Evolutionary conservation across 1,140 invertebrate species (phyloP), one percentile per base, ranked within the genome.

Genomic region (Drosophila bocki): DNA sequence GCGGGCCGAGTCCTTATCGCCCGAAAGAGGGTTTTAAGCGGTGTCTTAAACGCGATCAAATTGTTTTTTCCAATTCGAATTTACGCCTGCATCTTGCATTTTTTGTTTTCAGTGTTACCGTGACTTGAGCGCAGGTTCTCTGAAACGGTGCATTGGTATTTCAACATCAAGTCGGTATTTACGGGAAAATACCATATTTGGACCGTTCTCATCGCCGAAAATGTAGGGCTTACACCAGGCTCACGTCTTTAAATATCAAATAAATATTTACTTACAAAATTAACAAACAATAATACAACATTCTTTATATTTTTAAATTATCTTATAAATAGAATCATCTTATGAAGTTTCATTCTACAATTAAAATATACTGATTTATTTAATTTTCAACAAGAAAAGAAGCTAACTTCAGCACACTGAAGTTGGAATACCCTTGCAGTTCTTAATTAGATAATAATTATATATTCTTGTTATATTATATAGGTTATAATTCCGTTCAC

Each of bases 51-150:
- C 33, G 70, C 57, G 48, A 80, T 71, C 65, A 45, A 48, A 70
- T 45, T 45, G 17, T 64, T 74, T 69, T 64, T 59, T 32, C 48
- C 59, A 47, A 78, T 70, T 74, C 41, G 64, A 80, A 78, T 70
- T 74, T 65, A 87, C 37, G 45, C 68, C 58, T 90, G 78, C 81
- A 87, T 90, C 74, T 86, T 87, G 80, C 83, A 82, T 78, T 76
- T 86, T 79, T 84, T 68, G 59, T 78, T 68, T 78, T 78, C 59
- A 67, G 65, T 71, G 35, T 68, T 45, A 48, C 64, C 60, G 63
- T 63, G n/a, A 17, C 26, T 15, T 37, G 35, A 41, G 54, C 61
- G n/a, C 35, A 32, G 51, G 51, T 54, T 54, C 33, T 19, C 3
- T 33, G 15, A 17, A 19, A 2, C 17, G 37, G 17, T 32, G 48